Base-by-base conservation (phyloP, 2,888 invertebrate genomes). In the Linnaemya tessellans region DNA sequence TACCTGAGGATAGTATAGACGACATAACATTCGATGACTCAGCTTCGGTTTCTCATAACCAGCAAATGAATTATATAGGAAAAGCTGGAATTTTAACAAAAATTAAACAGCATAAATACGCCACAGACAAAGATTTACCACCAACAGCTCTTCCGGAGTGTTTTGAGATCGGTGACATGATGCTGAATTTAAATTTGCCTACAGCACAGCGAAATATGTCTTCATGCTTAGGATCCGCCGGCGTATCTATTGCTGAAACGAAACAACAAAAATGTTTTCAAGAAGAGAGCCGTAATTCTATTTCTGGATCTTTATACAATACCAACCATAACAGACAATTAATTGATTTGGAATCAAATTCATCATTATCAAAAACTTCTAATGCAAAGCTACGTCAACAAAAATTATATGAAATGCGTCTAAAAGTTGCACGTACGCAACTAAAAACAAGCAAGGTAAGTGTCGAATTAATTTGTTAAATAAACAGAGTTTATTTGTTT, bases 21-120 rank as follows among this genome's bases (percentile, higher is more conserved):
- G 89, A 88, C 54, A 81, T 89, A 5, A 81, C 86, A 15, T 89
- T 88, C 54, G 88, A 89, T 30, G 89, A 89, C 74, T 89, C 89
- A 0, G 87, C 88, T 3, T 88, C 88, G 0, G 60, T 80, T 1
- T 30, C 71, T 18, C 13, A 30, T 9, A 18, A 46, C 25, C 41
- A 54, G 5, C 10, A 62, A 71, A 60, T 4, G 54, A 88, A 87
- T 4, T 83, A 87, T n/a, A 87, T 89, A 51, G 87, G 88, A 10
- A 83, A 68, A 62, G 89, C 87, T 18, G 89, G 89, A 11, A 35
- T 84, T 4, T 54, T 88, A 11, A 87, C 87, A 1, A 86, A 87
- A 67, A 77, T 65, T 25, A 86, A 87, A 60, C 83, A 79, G 15
- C 70, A 83, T 0, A 87, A 86, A 51, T 88, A 88, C 64, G 51